Evolutionary conservation across 2,797 vertebrate species (phyloP).

Genomic region (Micromesistius poutassou): DNA sequence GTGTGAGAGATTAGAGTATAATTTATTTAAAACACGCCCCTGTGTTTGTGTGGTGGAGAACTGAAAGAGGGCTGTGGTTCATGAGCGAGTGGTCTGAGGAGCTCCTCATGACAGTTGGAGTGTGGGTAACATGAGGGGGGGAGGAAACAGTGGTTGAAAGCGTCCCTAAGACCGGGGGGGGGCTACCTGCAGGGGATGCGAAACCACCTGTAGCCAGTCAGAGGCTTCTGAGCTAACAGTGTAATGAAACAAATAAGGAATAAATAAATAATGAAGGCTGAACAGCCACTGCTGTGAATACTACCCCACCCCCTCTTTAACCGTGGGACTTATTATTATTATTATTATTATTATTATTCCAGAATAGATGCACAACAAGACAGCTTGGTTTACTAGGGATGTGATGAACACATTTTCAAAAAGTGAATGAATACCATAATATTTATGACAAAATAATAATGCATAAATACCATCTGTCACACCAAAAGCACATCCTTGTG

Average conservation of each 20-base stretch:
- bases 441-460: too few species aligned
- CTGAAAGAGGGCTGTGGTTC: not conserved
- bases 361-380: not conserved
- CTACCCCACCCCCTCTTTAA: not conserved
- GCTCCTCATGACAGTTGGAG: slow-evolving; percentile 45
- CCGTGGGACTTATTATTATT: too few species aligned
- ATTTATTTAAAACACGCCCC: slow-evolving; percentile 2
- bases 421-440: too few species aligned
- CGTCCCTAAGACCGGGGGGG: slow-evolving; percentile 60
- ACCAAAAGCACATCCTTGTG: too few species aligned
- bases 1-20: not conserved
- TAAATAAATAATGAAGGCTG: not conserved
- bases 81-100: not conserved
- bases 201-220: slow-evolving; percentile 36
- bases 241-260: too few species aligned
- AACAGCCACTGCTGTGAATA: not conserved
- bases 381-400: not conserved
- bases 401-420: not conserved
- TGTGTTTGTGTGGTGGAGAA: not conserved
- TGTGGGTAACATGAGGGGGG: slow-evolving; percentile 20
- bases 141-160: slow-evolving; percentile 77
- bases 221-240: not conserved
- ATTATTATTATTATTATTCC: not conserved
- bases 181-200: slow-evolving; percentile 60
- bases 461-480: too few species aligned